Evolutionary conservation across 2,113 vertebrate species (phyloP).

Genomic region (Ictalurus furcatus): DNA sequence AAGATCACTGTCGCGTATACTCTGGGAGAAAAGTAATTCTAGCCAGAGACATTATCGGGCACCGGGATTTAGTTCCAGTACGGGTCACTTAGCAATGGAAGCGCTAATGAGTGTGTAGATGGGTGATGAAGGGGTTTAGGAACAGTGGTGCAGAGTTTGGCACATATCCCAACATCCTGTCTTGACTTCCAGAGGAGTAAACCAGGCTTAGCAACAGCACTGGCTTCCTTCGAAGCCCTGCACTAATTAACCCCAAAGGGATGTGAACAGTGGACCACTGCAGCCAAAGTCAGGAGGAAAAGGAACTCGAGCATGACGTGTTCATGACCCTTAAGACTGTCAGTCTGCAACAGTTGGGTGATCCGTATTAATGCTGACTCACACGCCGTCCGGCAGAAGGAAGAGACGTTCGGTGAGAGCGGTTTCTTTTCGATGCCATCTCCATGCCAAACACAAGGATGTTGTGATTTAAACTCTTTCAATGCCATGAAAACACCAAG

Average conservation of each 20-base stretch:
- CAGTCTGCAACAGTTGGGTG: neutral
- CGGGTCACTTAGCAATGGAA: constrained; percentile 15
- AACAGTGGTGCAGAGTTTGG: constrained; percentile 40
- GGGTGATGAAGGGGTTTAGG: constrained; percentile 24
- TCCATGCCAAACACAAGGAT: constrained; percentile 34
- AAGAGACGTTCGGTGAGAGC: constrained; percentile 20
- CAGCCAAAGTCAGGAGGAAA: constrained; percentile 8
- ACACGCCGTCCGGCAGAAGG: constrained; percentile 16
- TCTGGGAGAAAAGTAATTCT: neutral
- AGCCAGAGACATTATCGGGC: constrained; percentile 1
- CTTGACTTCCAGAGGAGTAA: constrained; percentile 29
- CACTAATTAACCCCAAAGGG: constrained; percentile 50
- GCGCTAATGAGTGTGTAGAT: constrained; percentile 45
- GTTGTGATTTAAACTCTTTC: constrained; percentile 23
- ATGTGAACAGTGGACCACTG: constrained; percentile 39
- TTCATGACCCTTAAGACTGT: constrained; percentile 39
- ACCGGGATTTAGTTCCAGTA: neutral
- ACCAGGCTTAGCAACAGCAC: constrained; percentile 36
- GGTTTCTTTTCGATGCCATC: constrained; percentile 38
- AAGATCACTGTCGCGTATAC: neutral
- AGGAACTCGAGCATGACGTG: constrained; percentile 15
- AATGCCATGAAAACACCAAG: constrained; percentile 23
- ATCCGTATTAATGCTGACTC: constrained; percentile 32
- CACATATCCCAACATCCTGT: constrained; percentile 38
- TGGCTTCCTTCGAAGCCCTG: constrained; percentile 32